Percentiles rank a stretch among this genome's conserved stretches.
Conservation (phyloP, 1,140 invertebrate species). For the Alviniconcha marisindica region DNA sequence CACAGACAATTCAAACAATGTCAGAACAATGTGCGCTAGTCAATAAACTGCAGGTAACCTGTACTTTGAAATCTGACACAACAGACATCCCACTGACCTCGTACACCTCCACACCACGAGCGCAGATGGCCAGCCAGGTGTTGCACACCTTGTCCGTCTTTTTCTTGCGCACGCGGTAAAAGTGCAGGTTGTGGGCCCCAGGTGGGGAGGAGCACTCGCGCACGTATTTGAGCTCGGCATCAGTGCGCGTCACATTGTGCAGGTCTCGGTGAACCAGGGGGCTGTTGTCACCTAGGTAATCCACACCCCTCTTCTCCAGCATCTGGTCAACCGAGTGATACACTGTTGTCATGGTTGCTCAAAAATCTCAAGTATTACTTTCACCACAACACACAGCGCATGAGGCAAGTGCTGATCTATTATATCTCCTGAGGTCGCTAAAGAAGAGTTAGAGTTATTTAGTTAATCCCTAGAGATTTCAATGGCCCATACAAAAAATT, state of each 20-base stretch:
- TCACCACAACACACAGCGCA: no score
- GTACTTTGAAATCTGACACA: no score
- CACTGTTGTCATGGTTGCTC: no score
- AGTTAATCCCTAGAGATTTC: no score
- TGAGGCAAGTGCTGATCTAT: no score
- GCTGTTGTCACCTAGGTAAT: constrained; percentile 80
- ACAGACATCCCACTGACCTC: no score
- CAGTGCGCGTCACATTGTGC: constrained; percentile 83
- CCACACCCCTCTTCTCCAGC: constrained; percentile 80
- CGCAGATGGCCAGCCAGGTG: constrained; percentile 79
- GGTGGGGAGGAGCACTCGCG: constrained; percentile 90
- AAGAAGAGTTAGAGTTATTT: no score
- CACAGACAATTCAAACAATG: no score
- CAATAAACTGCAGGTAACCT: no score
- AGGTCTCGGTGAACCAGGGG: constrained; percentile 85
- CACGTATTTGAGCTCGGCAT: constrained; percentile 91
- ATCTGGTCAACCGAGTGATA: constrained; percentile 74
- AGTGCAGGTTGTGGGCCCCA: constrained; percentile 93
- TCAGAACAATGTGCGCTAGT: no score
- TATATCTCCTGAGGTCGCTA: not conserved
- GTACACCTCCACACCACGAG: constrained; percentile 90
- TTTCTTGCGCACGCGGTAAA: constrained; percentile 87
- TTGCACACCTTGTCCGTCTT: constrained; percentile 81
- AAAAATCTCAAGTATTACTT: no score
- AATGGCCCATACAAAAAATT: no score